A percentile compares a stretch with the other conserved stretches of the same genome.
Evolutionary conservation across 2,113 vertebrate species (phyloP).

Genomic region (Microtus ochrogaster): DNA sequence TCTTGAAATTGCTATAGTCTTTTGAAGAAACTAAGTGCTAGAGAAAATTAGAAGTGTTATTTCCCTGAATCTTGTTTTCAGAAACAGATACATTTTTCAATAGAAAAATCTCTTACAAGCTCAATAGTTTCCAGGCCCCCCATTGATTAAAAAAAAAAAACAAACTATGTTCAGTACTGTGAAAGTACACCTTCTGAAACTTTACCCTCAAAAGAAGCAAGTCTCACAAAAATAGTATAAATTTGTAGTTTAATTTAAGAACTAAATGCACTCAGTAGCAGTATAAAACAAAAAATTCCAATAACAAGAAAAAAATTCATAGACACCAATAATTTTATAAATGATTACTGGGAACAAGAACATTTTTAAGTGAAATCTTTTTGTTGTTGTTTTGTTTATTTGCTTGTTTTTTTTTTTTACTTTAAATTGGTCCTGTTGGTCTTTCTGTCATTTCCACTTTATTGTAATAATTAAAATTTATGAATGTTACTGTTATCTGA

Average conservation of each 20-base stretch:
- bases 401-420: not conserved
- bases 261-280: not conserved
- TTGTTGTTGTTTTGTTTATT: not conserved
- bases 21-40: conserved; percentile 67
- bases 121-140: conserved; percentile 44
- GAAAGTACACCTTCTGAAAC: conserved; percentile 15
- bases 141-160: conserved; percentile 36
- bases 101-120: conserved; percentile 42
- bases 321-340: not conserved
- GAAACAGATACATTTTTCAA: conserved; percentile 31
- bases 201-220: not conserved
- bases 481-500: not conserved
- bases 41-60: conserved; percentile 50
- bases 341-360: not conserved
- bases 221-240: not conserved
- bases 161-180: not conserved
- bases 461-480: not conserved
- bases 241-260: not conserved
- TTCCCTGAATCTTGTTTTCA: conserved; percentile 58
- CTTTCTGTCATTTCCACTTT: not conserved
- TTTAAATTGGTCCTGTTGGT: not conserved
- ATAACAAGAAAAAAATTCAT: conserved; percentile 40
- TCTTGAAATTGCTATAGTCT: conserved; percentile 59
- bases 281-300: not conserved
- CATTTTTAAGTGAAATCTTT: not conserved